Evolutionary conservation across 1,140 invertebrate genomes (phyloP).

Genomic region (Cydia strobilella): DNA sequence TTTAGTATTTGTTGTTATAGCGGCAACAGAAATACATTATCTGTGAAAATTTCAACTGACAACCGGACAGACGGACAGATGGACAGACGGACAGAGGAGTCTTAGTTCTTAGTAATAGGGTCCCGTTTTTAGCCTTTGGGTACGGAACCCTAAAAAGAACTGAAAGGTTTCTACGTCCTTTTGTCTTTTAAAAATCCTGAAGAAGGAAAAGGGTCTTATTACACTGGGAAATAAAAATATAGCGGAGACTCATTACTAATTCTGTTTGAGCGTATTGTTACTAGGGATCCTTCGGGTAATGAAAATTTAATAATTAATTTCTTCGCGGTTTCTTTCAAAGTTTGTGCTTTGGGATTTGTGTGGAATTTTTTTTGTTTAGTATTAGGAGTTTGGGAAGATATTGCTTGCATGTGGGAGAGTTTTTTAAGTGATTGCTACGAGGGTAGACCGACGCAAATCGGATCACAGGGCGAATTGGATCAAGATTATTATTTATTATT

Average conservation of each 20-base stretch:
- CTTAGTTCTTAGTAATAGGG: no score
- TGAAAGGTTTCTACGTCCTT: not conserved
- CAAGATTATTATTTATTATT: no score
- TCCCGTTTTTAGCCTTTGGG: no score
- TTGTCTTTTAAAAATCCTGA: slow-evolving; percentile 45
- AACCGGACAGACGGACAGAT: no score
- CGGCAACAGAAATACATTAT: no score
- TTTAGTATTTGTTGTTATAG: no score
- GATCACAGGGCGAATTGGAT: no score
- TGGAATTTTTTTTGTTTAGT: not conserved
- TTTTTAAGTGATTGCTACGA: not conserved
- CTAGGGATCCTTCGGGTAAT: not conserved
- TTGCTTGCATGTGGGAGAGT: not conserved
- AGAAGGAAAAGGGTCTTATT: slow-evolving; percentile 46
- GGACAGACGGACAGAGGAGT: no score
- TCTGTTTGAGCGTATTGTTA: slow-evolving; percentile 53
- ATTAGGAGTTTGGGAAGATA: not conserved
- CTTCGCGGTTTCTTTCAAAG: slow-evolving; percentile 22
- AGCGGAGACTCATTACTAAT: slow-evolving; percentile 52
- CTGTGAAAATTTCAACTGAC: no score
- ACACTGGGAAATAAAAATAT: slow-evolving; percentile 55
- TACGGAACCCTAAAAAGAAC: not conserved
- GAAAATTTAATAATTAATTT: slow-evolving; percentile 29
- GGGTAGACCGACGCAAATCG: no score
- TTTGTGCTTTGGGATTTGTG: not conserved